phyloP scores from a whole-genome alignment of 30 jellyfish, hydroid and myxozoan species.

The Sanderia malayensis region DNA sequence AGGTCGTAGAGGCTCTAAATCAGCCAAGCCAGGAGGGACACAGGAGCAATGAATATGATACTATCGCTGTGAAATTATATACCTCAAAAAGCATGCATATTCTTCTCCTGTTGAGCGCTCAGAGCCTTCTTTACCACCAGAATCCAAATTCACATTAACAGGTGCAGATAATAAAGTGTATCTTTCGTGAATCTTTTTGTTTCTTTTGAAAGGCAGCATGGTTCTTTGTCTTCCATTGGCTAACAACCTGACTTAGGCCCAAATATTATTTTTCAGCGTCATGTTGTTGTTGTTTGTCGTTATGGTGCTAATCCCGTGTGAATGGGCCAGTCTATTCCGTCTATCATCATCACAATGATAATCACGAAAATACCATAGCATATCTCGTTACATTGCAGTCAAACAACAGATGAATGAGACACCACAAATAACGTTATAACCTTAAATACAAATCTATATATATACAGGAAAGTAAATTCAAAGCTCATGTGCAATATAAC shows the following conservation, averaged over 20 bases:
- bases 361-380: too few relatives aligned
- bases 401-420: too few relatives aligned
- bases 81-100: constrained; percentile 45
- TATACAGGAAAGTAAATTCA: too few relatives aligned
- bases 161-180: constrained; percentile 46
- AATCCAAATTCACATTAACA: neutral
- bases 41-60: neutral
- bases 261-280: neutral
- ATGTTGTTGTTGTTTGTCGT: neutral
- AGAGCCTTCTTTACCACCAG: neutral
- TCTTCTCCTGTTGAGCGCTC: constrained; percentile 30
- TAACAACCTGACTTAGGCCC: neutral
- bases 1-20: neutral
- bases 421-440: too few relatives aligned
- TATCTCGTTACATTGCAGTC: too few relatives aligned
- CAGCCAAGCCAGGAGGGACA: neutral
- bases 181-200: constrained; percentile 46
- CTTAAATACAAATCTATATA: too few relatives aligned
- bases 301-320: neutral
- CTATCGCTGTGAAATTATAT: neutral
- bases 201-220: constrained; percentile 41
- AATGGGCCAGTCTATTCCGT: too few relatives aligned
- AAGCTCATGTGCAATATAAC: too few relatives aligned
- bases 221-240: neutral
- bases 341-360: too few relatives aligned